Base-by-base conservation (phyloP, 2,797 vertebrate genomes). In the Falco rusticolus region DNA sequence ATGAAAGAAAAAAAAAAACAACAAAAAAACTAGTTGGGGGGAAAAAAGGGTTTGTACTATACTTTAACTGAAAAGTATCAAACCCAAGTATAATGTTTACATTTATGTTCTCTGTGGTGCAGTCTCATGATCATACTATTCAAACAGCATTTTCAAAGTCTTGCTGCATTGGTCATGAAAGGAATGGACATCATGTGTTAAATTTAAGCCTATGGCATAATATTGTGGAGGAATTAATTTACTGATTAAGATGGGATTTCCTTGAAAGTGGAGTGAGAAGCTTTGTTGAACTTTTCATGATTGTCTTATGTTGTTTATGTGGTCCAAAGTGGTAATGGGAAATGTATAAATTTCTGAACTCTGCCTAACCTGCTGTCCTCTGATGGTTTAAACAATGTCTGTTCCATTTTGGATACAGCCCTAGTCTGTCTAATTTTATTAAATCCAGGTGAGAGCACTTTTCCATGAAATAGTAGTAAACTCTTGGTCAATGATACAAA, bases 41-140 rank as follows among this genome's bases (percentile, higher is more conserved):
- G 24, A 11, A 8, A 29, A 87, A 76, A 33, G 86, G 86, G 91
- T 94, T 96, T 96, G 85, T 94, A 18, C 80, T 91, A 87, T 92
- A 61, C 64, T 85, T 92, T 7, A 81, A 64, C 37, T 94, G 91
- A 82, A 76, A 47, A 81, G 41, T 9, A 37, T 37, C 87, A 84
- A 96, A 89, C 93, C 93, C 74, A 24, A 53, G 56, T 65, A 86
- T 65, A 54, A 80, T 90, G 97, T 98, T 96, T 96, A 95, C 94
- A 90, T 94, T 89, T 92, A 56, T 93, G 95, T 94, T 93, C 87
- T 92, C 64, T 90, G 94, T 86, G 87, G 83, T 64, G 65, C 91
- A 82, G 71, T 85, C 92, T 92, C 51, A 76, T 47, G 51, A 51
- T 88, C 96, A 85, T 80, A 22, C 34, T 78, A 51, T 56, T 70